These are phyloP conservation scores for Ibycter americanus DNA, from an alignment of 2,797 vertebrate genomes.

Conservation along the genomic window DNA sequence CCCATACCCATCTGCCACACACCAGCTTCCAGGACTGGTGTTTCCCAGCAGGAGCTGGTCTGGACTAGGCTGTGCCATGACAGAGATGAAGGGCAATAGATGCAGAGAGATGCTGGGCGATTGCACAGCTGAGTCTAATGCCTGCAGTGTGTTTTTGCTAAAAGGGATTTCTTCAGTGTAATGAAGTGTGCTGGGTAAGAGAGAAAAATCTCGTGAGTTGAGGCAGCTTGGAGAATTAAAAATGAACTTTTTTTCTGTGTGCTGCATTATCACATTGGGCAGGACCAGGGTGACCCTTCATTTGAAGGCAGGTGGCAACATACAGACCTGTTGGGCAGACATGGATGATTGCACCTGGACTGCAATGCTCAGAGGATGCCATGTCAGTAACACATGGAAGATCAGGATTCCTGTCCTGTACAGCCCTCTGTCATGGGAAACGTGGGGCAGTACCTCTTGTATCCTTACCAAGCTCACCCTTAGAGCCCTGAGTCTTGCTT, in stretches of 20 bases:
- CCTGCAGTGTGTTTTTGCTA: not conserved
- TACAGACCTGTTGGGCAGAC: not conserved
- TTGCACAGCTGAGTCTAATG: not conserved
- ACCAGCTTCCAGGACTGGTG: not conserved
- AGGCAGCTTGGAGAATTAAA: not conserved
- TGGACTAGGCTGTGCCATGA: not conserved
- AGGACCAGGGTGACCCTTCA: not conserved
- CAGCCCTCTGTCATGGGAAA: not conserved
- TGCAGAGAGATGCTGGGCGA: not conserved
- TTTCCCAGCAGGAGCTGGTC: not conserved
- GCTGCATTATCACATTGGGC: not conserved
- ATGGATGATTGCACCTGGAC: not conserved
- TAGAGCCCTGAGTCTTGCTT: not conserved
- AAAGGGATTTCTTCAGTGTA: not conserved
- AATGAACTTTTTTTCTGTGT: rapidly evolving
- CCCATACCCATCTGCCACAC: not conserved
- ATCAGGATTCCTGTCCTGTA: not conserved
- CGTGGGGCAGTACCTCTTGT: rapidly evolving
- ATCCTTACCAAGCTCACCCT: not conserved
- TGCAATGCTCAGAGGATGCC: not conserved
- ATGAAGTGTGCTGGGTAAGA: not conserved
- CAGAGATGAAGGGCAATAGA: not conserved
- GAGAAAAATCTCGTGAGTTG: not conserved
- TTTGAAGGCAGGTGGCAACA: not conserved
- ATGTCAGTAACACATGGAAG: not conserved